Conservation (phyloP, 2,888 invertebrate species). For the Nemoura dubitans region DNA sequence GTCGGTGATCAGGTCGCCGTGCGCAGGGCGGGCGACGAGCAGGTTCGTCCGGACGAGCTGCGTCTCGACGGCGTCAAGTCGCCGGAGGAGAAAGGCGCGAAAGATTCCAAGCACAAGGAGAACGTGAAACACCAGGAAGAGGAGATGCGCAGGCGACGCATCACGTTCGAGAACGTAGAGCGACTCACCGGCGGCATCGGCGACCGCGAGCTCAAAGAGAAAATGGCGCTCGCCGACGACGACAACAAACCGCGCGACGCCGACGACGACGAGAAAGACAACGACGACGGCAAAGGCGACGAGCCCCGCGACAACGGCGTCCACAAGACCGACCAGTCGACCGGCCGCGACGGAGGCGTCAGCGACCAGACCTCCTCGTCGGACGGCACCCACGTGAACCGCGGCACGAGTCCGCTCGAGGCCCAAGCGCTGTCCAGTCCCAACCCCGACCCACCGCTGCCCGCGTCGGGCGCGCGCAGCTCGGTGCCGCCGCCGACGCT, state of each 20-base stretch:
- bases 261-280: conserved; percentile 54
- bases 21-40: conserved; percentile 51
- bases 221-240: conserved; percentile 52
- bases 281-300: conserved; percentile 52
- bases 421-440: conserved; percentile 55
- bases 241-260: conserved; percentile 43
- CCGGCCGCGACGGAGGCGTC: not conserved
- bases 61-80: conserved; percentile 45
- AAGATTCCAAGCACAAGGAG: conserved; percentile 54
- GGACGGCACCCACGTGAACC: conserved; percentile 54
- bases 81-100: conserved; percentile 55
- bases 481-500: conserved; percentile 57
- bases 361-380: conserved; percentile 29
- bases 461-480: conserved; percentile 33
- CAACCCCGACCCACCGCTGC: conserved; percentile 44
- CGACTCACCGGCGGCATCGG: conserved; percentile 56
- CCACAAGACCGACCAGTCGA: not conserved
- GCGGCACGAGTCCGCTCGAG: conserved; percentile 61
- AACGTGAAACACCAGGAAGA: conserved; percentile 51
- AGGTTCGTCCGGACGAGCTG: conserved; percentile 49
- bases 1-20: conserved; percentile 52
- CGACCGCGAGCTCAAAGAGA: conserved; percentile 62
- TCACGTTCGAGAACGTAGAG: conserved; percentile 52
- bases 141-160: conserved; percentile 39
- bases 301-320: conserved; percentile 54